Evolutionary conservation across 2,888 invertebrate species (phyloP), one percentile per base, ranked within the genome.

Genomic region (Eulithis testata): DNA sequence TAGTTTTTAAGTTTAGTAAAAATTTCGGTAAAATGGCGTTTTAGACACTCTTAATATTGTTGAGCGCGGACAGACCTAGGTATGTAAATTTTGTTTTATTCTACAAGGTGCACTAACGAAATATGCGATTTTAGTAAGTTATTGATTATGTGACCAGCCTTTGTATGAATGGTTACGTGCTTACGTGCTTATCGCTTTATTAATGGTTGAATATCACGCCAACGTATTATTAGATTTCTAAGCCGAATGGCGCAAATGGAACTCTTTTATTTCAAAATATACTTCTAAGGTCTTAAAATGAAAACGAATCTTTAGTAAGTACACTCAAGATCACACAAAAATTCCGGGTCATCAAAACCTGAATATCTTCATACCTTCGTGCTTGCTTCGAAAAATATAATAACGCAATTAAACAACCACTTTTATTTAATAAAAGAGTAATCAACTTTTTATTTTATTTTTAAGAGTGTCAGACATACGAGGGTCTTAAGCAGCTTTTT

Each of bases 151-250:
- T 45, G 44, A 45, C 44, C 55, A 45, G 45, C 44, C 44, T 11
- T 40, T 55, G 45, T 12, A 12, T n/a, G 11, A 31, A 27, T 47
- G 14, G 45, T 55, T 11, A 31, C 31, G 55, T 44, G 8, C 4
- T 55, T 11, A 31, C 31, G 55, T 44, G 8, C 4, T n/a, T 45
- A 45, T 9, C 31, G 11, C 3, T 27, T 31, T 55, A 44, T 44
- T 55, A n/a, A 78, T 74, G 76, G 79, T 74, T 70, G 72, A 70
- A 70, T 64, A 75, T 75, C 77, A 81, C 78, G 81, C 80, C 75
- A 80, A 73, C 74, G 74, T 8, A 6, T 47, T 47, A 47, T 47
- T 47, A 47, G 47, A 12, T 47, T 14, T 47, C 47, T 47, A 8
- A 47, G 14, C 14, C 14, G 7, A 47, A 12, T 47, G 12, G 44